Evolutionary conservation across 2,888 invertebrate genomes (phyloP).

Genomic region (Apoda limacodes): DNA sequence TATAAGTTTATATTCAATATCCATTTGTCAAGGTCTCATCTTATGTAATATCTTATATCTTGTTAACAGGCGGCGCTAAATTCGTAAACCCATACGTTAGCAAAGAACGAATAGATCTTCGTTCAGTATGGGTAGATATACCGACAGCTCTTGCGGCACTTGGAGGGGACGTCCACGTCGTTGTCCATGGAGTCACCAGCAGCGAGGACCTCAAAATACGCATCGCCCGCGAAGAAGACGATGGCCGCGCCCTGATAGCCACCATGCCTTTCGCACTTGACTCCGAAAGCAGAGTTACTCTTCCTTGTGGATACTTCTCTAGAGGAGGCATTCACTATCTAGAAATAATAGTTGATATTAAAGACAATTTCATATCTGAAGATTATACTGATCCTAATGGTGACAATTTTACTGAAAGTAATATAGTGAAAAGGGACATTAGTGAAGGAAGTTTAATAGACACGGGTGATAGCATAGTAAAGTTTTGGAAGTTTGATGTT

Average conservation of each 20-base stretch:
- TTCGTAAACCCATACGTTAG: slow-evolving; percentile 50
- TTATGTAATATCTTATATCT: too few relatives aligned
- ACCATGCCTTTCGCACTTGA: slow-evolving; percentile 63
- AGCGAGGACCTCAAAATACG: slow-evolving; percentile 43
- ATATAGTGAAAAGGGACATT: slow-evolving; percentile 35
- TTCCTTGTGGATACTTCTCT: slow-evolving; percentile 81
- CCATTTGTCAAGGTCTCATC: too few relatives aligned
- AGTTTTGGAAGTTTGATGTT: slow-evolving; percentile 77
- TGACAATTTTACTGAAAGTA: slow-evolving; percentile 11
- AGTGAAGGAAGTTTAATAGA: slow-evolving; percentile 42
- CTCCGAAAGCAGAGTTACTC: slow-evolving; percentile 57
- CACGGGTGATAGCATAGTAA: slow-evolving; percentile 50
- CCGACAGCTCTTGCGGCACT: slow-evolving; percentile 82
- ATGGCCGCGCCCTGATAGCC: slow-evolving; percentile 44
- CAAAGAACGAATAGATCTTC: slow-evolving; percentile 46
- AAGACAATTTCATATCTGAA: slow-evolving; percentile 34
- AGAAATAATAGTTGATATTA: slow-evolving; percentile 47
- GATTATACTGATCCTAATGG: slow-evolving; percentile 31
- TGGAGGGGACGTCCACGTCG: slow-evolving; percentile 82
- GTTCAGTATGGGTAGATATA: slow-evolving; percentile 72
- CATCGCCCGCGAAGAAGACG: slow-evolving; percentile 62
- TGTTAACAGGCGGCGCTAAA: slow-evolving; percentile 42
- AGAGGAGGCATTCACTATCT: slow-evolving; percentile 74
- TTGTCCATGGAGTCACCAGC: slow-evolving; percentile 67
- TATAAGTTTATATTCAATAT: too few relatives aligned